Conservation (phyloP, 1,140 invertebrate species). For the Lethrus apterus region DNA sequence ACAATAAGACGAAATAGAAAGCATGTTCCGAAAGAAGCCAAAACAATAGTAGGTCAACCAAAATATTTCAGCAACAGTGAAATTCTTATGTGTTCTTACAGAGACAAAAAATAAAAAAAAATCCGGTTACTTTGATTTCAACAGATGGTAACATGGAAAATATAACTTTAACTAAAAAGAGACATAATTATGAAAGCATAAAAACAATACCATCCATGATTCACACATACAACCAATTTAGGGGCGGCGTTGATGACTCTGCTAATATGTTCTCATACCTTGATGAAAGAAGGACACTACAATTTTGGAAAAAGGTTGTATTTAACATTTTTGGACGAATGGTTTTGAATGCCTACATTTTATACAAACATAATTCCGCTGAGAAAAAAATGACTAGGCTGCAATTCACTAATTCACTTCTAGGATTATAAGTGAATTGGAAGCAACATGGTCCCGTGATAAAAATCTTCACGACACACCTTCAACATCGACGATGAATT, state of each 20-base stretch:
- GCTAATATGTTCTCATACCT: background rate
- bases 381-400: slow-evolving; percentile 21
- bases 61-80: background rate
- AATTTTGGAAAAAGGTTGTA: slow-evolving; percentile 30
- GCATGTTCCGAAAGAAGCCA: background rate
- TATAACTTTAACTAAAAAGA: background rate
- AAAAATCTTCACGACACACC: slow-evolving; percentile 13
- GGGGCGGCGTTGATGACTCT: background rate
- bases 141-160: background rate
- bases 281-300: slow-evolving; percentile 27
- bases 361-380: slow-evolving; percentile 20
- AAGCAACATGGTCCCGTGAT: slow-evolving; percentile 20
- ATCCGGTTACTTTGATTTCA: background rate
- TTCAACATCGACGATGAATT: slow-evolving; percentile 13
- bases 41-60: background rate
- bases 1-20: background rate
- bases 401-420: slow-evolving; percentile 29
- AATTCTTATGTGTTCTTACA: background rate
- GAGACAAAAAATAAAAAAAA: background rate
- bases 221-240: background rate
- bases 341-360: slow-evolving; percentile 25
- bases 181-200: background rate
- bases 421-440: slow-evolving; percentile 18
- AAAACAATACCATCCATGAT: background rate
- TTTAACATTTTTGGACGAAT: slow-evolving; percentile 19